Evolutionary conservation across 2,797 vertebrate genomes (phyloP).

Genomic region (Chanos chanos): DNA sequence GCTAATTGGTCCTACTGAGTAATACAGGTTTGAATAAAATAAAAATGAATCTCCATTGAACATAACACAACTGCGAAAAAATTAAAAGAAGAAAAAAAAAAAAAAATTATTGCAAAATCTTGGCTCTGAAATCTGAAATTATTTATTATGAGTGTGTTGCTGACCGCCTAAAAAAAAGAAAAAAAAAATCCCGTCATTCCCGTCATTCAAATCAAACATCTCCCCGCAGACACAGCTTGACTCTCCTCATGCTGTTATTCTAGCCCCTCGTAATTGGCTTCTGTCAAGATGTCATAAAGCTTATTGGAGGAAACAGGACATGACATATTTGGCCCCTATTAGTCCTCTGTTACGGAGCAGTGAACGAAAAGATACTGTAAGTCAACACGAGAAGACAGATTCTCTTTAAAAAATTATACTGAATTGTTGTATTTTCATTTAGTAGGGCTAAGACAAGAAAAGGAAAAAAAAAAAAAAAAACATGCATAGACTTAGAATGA

Average conservation of each 20-base stretch:
- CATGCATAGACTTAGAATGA: too few relatives aligned
- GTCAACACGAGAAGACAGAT: slow-evolving; percentile 43
- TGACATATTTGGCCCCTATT: slow-evolving; percentile 71
- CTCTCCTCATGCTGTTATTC: slow-evolving; percentile 58
- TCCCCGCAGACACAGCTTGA: slow-evolving; percentile 31
- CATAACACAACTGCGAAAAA: too few relatives aligned
- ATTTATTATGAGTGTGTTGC: too few relatives aligned
- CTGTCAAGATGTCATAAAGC: slow-evolving; percentile 74
- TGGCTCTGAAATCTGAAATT: too few relatives aligned
- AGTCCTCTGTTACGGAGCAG: slow-evolving; percentile 66
- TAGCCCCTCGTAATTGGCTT: slow-evolving; percentile 68
- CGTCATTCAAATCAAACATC: slow-evolving; percentile 59
- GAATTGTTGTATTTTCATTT: slow-evolving; percentile 59
- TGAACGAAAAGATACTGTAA: slow-evolving; percentile 61
- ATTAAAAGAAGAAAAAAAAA: too few relatives aligned
- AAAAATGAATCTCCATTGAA: too few relatives aligned
- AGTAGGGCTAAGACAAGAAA: slow-evolving; percentile 27
- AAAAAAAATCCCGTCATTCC: slow-evolving; percentile 39
- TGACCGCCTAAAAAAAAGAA: slow-evolving; percentile 48
- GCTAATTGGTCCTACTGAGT: too few relatives aligned
- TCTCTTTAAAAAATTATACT: slow-evolving; percentile 36
- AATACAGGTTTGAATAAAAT: too few relatives aligned
- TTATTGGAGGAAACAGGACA: slow-evolving; percentile 71
- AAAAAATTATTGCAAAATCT: too few relatives aligned
- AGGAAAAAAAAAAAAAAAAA: too few relatives aligned